Evolutionary conservation across 1,140 invertebrate species (phyloP).

Genomic region (Danaus plexippus): DNA sequence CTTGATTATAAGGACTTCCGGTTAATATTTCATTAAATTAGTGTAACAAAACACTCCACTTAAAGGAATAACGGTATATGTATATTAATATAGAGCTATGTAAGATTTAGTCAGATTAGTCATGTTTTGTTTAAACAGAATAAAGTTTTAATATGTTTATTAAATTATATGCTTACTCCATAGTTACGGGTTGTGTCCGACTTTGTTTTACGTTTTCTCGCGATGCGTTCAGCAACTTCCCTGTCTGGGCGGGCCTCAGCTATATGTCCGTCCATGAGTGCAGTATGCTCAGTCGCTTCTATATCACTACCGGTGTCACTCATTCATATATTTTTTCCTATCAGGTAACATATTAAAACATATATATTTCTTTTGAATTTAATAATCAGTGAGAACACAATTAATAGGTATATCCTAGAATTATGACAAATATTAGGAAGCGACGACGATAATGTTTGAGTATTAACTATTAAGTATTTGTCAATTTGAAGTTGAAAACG

Average conservation of each 20-base stretch:
- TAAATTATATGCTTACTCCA: slow-evolving; percentile 46
- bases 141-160: neutral
- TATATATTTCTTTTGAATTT: no score
- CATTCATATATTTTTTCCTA: slow-evolving; percentile 50
- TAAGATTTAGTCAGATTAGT: slow-evolving; percentile 9
- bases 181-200: slow-evolving; percentile 52
- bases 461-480: no score
- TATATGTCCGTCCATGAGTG: slow-evolving; percentile 86
- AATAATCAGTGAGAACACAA: no score
- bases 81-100: neutral
- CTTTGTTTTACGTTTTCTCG: slow-evolving; percentile 59
- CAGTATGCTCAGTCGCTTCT: slow-evolving; percentile 79
- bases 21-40: neutral
- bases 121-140: slow-evolving; percentile 5
- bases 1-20: no score
- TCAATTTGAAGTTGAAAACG: no score
- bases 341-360: slow-evolving; percentile 36
- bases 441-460: no score
- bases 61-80: neutral
- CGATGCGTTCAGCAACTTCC: slow-evolving; percentile 59
- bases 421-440: no score
- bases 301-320: slow-evolving; percentile 54
- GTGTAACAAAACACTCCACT: neutral
- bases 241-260: slow-evolving; percentile 70
- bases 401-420: no score